Percentiles rank a stretch among this genome's conserved stretches.
phyloP scores from a whole-genome alignment of 2,888 invertebrate genomes.

The Dione vanillae region DNA sequence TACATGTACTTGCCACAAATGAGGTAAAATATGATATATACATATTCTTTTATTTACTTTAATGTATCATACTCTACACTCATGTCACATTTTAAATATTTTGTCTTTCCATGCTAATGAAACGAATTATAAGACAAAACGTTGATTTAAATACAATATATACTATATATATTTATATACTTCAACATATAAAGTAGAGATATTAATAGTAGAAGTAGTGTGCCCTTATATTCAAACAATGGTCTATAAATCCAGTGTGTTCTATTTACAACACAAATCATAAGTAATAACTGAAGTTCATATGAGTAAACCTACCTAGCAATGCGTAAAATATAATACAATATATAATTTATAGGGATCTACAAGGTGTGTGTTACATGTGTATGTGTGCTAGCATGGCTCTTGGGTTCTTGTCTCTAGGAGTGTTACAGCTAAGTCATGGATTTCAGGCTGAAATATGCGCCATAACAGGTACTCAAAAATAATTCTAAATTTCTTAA shows the following conservation, averaged over 20 bases:
- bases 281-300: neutral
- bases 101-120: too few species aligned
- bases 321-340: neutral
- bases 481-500: too few species aligned
- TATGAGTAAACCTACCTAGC: too few species aligned
- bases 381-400: slow-evolving; percentile 85
- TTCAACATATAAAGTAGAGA: too few species aligned
- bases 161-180: too few species aligned
- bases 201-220: too few species aligned
- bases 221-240: too few species aligned
- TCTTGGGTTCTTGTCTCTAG: slow-evolving; percentile 83
- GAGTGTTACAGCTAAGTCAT: slow-evolving; percentile 81
- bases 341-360: slow-evolving; percentile 66
- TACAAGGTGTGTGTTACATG: slow-evolving; percentile 87
- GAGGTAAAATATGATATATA: slow-evolving; percentile 66
- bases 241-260: too few species aligned
- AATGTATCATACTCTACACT: neutral
- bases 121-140: too few species aligned
- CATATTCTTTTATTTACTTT: neutral
- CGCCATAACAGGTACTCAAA: slow-evolving; percentile 73
- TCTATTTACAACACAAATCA: too few species aligned
- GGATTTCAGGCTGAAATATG: slow-evolving; percentile 72
- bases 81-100: too few species aligned
- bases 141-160: too few species aligned
- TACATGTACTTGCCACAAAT: slow-evolving; percentile 86